phyloP scores from a whole-genome alignment of 2,113 vertebrate genomes.

The Entosphenus tridentatus region DNA sequence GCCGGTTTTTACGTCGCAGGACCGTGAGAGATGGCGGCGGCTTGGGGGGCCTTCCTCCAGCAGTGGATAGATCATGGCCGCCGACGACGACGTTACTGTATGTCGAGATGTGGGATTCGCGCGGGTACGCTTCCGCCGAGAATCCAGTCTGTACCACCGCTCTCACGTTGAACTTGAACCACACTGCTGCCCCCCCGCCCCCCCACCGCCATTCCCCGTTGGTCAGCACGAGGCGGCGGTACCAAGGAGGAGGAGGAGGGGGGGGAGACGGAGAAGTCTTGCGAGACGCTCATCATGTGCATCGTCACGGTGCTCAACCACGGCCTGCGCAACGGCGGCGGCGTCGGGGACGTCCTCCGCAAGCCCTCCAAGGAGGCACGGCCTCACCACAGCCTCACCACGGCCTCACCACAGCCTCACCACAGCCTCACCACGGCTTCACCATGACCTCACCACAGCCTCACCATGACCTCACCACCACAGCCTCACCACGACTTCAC shows the following conservation, averaged over 20 bases:
- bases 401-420: too few species aligned
- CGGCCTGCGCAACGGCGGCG: constrained; percentile 37
- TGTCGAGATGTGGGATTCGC: too few species aligned
- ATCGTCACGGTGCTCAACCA: constrained; percentile 45
- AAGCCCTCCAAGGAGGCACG: constrained; percentile 48
- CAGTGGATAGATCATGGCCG: too few species aligned
- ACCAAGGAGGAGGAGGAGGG: constrained; percentile 17
- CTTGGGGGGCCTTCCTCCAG: too few species aligned
- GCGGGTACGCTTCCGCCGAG: too few species aligned
- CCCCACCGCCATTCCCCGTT: too few species aligned
- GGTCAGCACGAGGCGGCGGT: too few species aligned
- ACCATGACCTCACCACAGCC: background rate
- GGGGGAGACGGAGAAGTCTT: constrained; percentile 27
- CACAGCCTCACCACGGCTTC: too few species aligned
- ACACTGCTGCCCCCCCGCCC: background rate
- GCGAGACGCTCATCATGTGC: constrained; percentile 46
- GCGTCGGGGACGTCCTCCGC: constrained; percentile 39
- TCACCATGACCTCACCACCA: background rate
- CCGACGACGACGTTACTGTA: too few species aligned
- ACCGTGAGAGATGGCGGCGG: too few species aligned
- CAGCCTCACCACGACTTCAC: background rate
- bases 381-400: background rate
- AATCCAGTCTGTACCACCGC: too few species aligned
- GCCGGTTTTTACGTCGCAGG: too few species aligned
- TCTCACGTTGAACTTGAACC: background rate